Conservation (phyloP, 2,888 invertebrate genomes). For the Pollenia amentaria region DNA sequence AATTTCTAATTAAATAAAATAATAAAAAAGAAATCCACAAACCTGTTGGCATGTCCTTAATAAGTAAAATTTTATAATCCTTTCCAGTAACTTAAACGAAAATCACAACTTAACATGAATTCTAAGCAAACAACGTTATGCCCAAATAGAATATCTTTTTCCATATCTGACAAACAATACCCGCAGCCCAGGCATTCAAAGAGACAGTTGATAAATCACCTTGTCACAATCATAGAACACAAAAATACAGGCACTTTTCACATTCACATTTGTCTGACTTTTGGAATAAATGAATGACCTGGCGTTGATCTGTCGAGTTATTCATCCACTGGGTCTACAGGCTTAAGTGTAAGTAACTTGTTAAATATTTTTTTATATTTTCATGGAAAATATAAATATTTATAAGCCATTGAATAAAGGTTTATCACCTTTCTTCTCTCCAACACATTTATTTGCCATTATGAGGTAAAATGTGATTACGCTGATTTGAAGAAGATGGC, state of each 20-base stretch:
- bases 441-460: slow-evolving; percentile 26
- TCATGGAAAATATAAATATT: slow-evolving; percentile 60
- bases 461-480: slow-evolving; percentile 43
- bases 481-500: slow-evolving; percentile 4
- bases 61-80: slow-evolving; percentile 22
- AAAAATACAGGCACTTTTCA: slow-evolving; percentile 35
- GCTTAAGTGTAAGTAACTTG: slow-evolving; percentile 43
- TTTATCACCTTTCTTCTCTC: slow-evolving; percentile 60
- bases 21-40: not conserved
- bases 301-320: slow-evolving; percentile 16
- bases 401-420: slow-evolving; percentile 64
- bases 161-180: slow-evolving; percentile 7
- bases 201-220: slow-evolving; percentile 29
- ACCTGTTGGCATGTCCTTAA: slow-evolving; percentile 53
- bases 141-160: slow-evolving; percentile 3
- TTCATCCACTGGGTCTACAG: slow-evolving; percentile 1
- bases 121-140: slow-evolving; percentile 19
- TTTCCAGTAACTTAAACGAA: not conserved
- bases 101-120: slow-evolving; percentile 46
- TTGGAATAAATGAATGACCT: slow-evolving; percentile 42
- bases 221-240: slow-evolving; percentile 33
- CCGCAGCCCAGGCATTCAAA: slow-evolving; percentile 18
- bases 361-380: slow-evolving; percentile 46
- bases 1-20: not conserved
- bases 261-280: not conserved